These are phyloP conservation scores for Drosophila leonis DNA, from an alignment of 2,888 invertebrate species.

Conservation along the genomic window DNA sequence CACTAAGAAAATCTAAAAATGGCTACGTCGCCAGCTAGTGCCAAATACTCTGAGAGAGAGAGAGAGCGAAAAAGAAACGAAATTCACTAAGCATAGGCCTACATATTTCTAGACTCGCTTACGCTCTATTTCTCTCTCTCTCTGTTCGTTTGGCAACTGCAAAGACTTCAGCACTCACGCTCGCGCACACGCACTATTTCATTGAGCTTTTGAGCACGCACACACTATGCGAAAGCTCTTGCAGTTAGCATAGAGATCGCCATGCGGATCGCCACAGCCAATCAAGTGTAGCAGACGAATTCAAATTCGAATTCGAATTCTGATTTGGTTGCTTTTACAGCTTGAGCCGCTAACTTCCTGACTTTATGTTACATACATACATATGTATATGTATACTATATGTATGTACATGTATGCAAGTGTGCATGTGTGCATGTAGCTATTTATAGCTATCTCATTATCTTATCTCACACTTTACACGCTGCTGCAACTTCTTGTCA, in stretches of 20 bases:
- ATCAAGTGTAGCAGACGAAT: conserved; percentile 1
- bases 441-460: conserved; percentile 1
- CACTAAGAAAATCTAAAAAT: conserved; percentile 47
- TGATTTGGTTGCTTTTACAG: too few relatives aligned
- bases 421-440: not conserved
- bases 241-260: conserved; percentile 36
- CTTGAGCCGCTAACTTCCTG: not conserved
- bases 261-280: conserved; percentile 21
- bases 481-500: conserved; percentile 6
- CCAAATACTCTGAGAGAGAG: conserved; percentile 20
- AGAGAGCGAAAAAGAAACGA: conserved; percentile 12
- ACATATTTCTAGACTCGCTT: conserved; percentile 19
- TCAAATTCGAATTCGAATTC: not conserved
- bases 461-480: not conserved
- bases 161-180: conserved; percentile 28
- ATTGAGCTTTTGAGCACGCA: conserved; percentile 54
- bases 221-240: conserved; percentile 43
- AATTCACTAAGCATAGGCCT: conserved; percentile 28
- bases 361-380: not conserved
- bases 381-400: not conserved
- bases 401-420: not conserved
- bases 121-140: not conserved
- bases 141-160: conserved; percentile 22
- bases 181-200: conserved; percentile 47
- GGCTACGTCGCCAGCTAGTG: conserved; percentile 24